Base-by-base conservation (phyloP, 1,140 invertebrate genomes). In the Eufriesea mexicana region DNA sequence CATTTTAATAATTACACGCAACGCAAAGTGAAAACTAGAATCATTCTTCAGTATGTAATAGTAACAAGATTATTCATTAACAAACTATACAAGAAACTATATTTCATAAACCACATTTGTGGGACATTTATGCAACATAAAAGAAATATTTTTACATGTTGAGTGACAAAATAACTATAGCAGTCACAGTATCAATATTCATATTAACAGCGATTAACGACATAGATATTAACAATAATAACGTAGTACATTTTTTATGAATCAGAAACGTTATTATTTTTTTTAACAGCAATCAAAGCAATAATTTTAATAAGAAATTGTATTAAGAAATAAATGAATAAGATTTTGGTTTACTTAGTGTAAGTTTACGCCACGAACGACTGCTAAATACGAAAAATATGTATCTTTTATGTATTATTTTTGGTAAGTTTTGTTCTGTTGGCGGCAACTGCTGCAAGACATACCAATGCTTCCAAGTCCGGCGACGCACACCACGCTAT, bases 381-480 rank as follows among this genome's bases (percentile, higher is more conserved):
- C 71, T 47, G 83, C 61, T 72, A 83, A 54, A 75, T 57, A 75
- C 55, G 51, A 85, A 74, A 66, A 74, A 74, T 84, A 80, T 80
- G 68, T 75, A 74, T 82, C 35, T 75, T 59, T 90, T 85, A 80
- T 86, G 68, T 61, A 73, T 88, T 86, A 87, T 92, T 93, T 91
- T 94, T 94, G 89, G 92, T 94, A 85, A 94, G 91, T 90, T 94
- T 94, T 89, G 92, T 94, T 89, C 94, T 92, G 75, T 94, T 93
- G 70, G 93, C 94, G 82, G 94, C 93, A 70, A 94, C 91, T 49
- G 93, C 89, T 86, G 93, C 94, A 35, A 94, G 91, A 77, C 93
- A 94, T 18, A 92, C 93, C 85, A 94, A 78, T 83, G 94, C 94
- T 90, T 94, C 93, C 35, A 94, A 92, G 75, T 94, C 93, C 35